Base-by-base conservation (phyloP, 2,797 vertebrate species). In the Hyperoplus lanceolatus region DNA sequence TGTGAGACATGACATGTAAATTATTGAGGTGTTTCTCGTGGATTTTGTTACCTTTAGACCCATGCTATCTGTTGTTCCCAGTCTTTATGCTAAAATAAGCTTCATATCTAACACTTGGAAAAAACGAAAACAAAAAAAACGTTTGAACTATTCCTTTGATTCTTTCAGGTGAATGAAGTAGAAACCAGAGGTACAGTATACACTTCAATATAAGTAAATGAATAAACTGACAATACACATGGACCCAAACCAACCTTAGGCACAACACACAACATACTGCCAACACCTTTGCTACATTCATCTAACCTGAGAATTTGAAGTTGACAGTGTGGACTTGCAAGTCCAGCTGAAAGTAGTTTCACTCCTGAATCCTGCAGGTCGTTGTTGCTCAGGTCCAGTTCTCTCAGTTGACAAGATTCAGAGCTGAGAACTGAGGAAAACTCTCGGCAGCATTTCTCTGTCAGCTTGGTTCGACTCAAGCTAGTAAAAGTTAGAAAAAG, bases 301-400 rank as follows among this genome's bases (percentile, higher is more conserved):
- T 45, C 60, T 41, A 1, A 76, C 74, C 72, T 75, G 38, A 80
- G 61, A 21, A 10, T 65, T 42, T 71, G 15, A 1, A 80, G 60
- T 42, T 1, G 4, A 14, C 61, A 66, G 16, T 39, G 41, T 29
- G 58, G 69, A 62, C 7, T 56, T 39, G 14, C 8, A 8, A 76
- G 51, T 41, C 29, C 29, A 29, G 29, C 29, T 29, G 29, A 29
- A 29, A 29, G 29, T 29, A 29, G 29, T 29, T 29, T 54, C 21
- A 62, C 41, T 54, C 64, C 79, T 43, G 58, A 58, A 16, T 68
- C 70, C 48, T 51, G 56, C 45, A 72, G 15, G 43, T 72, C 38
- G 6, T 75, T 80, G 73, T 80, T 48, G 18, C 62, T 57, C 68
- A 81, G 29, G 51, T 81, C 68, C 29, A 81, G 41, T 8, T 15